Evolutionary conservation across 2,113 vertebrate species (phyloP).

Genomic region (Aegithalos caudatus): DNA sequence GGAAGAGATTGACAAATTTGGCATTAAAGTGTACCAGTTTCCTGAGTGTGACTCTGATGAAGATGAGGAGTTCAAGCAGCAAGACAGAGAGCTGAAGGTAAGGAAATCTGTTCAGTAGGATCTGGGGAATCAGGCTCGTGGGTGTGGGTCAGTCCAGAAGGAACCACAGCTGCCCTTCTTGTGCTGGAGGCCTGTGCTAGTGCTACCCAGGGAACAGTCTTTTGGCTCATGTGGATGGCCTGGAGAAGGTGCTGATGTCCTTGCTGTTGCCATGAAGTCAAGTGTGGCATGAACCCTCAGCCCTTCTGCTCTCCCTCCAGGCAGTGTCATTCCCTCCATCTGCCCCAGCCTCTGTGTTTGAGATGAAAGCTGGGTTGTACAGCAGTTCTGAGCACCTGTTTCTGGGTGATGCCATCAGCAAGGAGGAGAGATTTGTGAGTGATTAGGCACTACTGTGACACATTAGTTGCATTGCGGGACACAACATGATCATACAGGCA

Average conservation of each 20-base stretch:
- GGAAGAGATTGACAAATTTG: slow-evolving; percentile 93
- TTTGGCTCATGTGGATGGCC: neutral
- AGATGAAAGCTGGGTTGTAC: neutral
- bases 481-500: neutral
- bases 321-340: neutral
- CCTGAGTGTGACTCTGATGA: slow-evolving; percentile 95
- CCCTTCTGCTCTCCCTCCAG: neutral
- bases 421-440: neutral
- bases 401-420: neutral
- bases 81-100: slow-evolving; percentile 93
- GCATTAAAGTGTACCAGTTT: slow-evolving; percentile 95
- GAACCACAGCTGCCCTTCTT: neutral
- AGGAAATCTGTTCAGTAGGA: neutral
- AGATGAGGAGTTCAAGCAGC: slow-evolving; percentile 94
- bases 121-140: neutral
- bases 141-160: neutral
- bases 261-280: neutral
- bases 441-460: neutral
- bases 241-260: neutral
- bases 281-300: neutral
- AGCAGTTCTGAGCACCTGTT: neutral
- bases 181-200: neutral
- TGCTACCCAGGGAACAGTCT: neutral
- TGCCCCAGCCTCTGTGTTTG: neutral
- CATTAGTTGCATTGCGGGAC: neutral